Evolutionary conservation across 2,797 vertebrate species (phyloP), one percentile per base, ranked within the genome.

Genomic region (Acanthiza pusilla): DNA sequence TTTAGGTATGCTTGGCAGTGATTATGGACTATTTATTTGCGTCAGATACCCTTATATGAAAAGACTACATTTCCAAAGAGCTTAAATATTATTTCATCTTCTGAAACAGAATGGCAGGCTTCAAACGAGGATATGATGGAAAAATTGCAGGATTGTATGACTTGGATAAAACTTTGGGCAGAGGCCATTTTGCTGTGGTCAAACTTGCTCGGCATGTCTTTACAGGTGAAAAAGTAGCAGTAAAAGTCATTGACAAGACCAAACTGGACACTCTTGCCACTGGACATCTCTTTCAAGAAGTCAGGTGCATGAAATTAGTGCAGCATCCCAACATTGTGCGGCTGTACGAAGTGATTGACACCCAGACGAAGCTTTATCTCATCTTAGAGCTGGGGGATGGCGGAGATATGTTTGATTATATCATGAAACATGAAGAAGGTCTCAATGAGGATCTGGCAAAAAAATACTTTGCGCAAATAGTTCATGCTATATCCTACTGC

Each of bases 401-500:
- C 16, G 99, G 99, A 40, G 99, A 99, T 93, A 99, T 99, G 99
- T 99, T 99, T 78, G 99, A 99, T 97, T 99, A 99, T 97, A 99
- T 99, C 97, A 99, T 99, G 99, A 99, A 99, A 87, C 99, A 99
- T 0, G 99, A 99, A 96, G 99, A 99, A 82, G 99, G 99, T 48
- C 98, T 99, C 77, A 99, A 98, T 18, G 99, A 99, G 96, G 99
- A 99, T 88, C 96, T 99, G 94, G 99, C 99, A 63, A 99, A 99
- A 97, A 99, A 99, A 79, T 99, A 99, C 91, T 99, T 99, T 81
- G 99, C 99, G 87, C 99, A 99, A 96, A 99, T 99, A 74, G 99
- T 99, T 85, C 99, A 99, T 30, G 99, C 99, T 43, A 99, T 99
- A 97, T 99, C 99, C 32, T 99, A 99, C 91, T 99, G 99, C 97